phyloP scores from a whole-genome alignment of 2,797 vertebrate genomes.

The Intellagama lesueurii region DNA sequence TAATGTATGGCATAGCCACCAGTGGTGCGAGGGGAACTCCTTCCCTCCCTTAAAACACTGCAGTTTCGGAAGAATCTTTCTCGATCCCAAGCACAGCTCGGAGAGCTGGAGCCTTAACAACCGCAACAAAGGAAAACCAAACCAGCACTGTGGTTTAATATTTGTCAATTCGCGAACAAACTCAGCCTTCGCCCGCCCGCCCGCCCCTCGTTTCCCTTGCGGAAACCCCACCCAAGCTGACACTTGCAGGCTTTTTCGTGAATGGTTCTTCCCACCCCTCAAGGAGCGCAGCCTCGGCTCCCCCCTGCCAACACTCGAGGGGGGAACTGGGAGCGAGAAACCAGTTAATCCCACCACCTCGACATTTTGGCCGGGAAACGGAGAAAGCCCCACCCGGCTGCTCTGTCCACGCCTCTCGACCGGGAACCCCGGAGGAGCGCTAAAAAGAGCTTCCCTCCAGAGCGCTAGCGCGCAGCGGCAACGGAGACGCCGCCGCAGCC shows the following conservation, averaged over 20 bases:
- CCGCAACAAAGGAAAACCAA: too few relatives aligned
- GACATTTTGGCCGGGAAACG: neutral
- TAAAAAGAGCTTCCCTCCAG: too few relatives aligned
- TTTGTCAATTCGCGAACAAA: too few relatives aligned
- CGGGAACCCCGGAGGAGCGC: neutral
- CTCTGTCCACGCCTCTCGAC: neutral
- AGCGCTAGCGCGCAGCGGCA: too few relatives aligned
- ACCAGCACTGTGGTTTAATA: too few relatives aligned
- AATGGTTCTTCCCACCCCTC: neutral
- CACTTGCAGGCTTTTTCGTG: neutral
- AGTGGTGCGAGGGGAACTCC: neutral
- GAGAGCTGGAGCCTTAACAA: too few relatives aligned
- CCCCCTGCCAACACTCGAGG: neutral
- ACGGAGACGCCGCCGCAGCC: neutral
- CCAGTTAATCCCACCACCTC: conserved; percentile 8
- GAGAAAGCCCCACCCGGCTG: neutral
- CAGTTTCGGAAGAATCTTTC: neutral
- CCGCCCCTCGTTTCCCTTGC: neutral
- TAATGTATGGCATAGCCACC: neutral
- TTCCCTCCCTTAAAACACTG: neutral
- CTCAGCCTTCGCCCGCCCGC: neutral
- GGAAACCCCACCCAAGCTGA: neutral
- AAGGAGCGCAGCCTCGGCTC: neutral
- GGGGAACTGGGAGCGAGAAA: neutral
- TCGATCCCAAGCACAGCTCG: neutral